Percentiles rank a stretch among this genome's conserved stretches.
Conservation (phyloP, 92 coral and sea anemone genomes). For the Phenganax marumi region DNA sequence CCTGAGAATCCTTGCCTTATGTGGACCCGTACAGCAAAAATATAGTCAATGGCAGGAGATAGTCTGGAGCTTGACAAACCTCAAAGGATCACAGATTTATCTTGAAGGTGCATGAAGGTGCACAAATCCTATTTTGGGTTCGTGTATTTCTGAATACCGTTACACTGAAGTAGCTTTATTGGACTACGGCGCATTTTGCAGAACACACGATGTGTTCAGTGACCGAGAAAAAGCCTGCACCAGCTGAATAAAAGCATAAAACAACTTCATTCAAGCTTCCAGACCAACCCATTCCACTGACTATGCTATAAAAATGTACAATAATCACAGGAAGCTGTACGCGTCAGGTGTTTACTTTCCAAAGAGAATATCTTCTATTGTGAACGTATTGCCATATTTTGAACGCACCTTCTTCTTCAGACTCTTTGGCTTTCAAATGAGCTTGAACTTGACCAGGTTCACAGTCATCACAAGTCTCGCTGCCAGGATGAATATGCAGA, state of each 20-base stretch:
- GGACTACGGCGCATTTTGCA: too few species aligned
- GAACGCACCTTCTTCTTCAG: conserved; percentile 28
- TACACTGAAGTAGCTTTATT: too few species aligned
- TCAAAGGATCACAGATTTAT: too few species aligned
- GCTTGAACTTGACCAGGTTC: conserved; percentile 97
- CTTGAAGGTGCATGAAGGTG: too few species aligned
- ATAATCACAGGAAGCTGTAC: too few species aligned
- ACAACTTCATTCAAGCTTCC: too few species aligned
- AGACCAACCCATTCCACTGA: too few species aligned
- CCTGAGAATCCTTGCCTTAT: background rate
- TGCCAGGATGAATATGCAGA: conserved; percentile 84
- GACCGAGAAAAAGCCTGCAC: background rate
- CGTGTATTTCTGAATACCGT: too few species aligned
- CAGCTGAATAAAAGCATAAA: background rate
- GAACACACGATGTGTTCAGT: background rate
- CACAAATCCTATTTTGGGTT: too few species aligned
- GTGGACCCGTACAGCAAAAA: background rate
- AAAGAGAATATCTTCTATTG: background rate
- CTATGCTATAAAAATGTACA: too few species aligned
- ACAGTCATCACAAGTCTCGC: conserved; percentile 90
- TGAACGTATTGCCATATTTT: background rate
- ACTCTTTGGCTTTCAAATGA: conserved; percentile 37
- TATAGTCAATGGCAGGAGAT: too few species aligned
- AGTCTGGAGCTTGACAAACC: too few species aligned
- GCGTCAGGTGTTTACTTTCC: background rate